These are phyloP conservation scores for Drosophila peninsularis DNA, from an alignment of 2,888 invertebrate species.

Conservation along the genomic window DNA sequence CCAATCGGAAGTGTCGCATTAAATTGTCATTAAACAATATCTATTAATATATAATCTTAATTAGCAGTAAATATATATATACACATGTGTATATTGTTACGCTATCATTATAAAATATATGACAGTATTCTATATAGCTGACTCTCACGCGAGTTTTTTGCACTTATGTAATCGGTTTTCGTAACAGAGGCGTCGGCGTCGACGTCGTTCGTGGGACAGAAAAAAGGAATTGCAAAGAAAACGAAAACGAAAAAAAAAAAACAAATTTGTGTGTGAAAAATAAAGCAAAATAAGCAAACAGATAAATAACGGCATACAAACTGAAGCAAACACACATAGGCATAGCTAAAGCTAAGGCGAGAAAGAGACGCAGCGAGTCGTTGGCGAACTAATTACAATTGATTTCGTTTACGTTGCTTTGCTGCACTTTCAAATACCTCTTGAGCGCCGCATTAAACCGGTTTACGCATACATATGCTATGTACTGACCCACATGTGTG, in stretches of 20 bases:
- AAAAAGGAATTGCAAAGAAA: slow-evolving; percentile 33
- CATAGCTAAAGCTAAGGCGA: not conserved
- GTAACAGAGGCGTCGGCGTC: slow-evolving; percentile 69
- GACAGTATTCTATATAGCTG: slow-evolving; percentile 25
- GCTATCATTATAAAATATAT: slow-evolving; percentile 28
- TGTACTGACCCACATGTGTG: slow-evolving; percentile 35
- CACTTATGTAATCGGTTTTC: slow-evolving; percentile 79
- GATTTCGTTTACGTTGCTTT: slow-evolving; percentile 23
- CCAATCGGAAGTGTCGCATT: slow-evolving; percentile 3
- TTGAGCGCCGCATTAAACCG: slow-evolving; percentile 52
- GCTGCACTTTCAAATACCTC: slow-evolving; percentile 59
- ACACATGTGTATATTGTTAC: slow-evolving; percentile 15
- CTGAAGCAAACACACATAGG: slow-evolving; percentile 9
- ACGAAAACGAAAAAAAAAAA: slow-evolving; percentile 42
- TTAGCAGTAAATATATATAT: slow-evolving; percentile 17
- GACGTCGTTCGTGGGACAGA: slow-evolving; percentile 44
- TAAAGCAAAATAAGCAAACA: slow-evolving; percentile 56
- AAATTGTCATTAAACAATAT: not conserved
- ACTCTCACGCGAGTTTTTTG: slow-evolving; percentile 55
- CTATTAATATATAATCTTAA: slow-evolving; percentile 21
- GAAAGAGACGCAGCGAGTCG: slow-evolving; percentile 38
- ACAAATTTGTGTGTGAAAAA: slow-evolving; percentile 51
- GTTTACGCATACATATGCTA: slow-evolving; percentile 25
- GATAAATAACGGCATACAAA: slow-evolving; percentile 51
- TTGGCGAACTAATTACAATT: slow-evolving; percentile 39